Evolutionary conservation across 2,113 vertebrate genomes (phyloP), one percentile per base, ranked within the genome.

Genomic region (Gadus chalcogrammus): DNA sequence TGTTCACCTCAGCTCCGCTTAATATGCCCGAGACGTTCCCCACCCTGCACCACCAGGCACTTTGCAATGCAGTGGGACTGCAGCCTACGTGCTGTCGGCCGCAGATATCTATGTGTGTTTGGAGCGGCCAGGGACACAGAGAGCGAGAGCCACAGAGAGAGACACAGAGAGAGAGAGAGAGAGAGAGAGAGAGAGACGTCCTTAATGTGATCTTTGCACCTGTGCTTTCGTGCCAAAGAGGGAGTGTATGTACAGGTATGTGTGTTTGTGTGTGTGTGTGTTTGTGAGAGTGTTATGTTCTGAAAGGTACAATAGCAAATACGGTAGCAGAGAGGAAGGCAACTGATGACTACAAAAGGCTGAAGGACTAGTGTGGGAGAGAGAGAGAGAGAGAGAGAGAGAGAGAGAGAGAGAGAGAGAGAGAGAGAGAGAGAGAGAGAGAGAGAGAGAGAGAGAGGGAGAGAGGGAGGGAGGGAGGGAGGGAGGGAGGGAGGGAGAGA

Each of bases 21-120:
- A 90, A 88, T 88, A 88, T 79, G 82, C 83, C 70, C 75, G 87
- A 87, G 83, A 79, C 81, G 87, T 88, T 87, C 84, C 78, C 85
- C 66, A 79, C 83, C 74, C 78, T 82, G 84, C 69, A 1, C 79
- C 79, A 84, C 12, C 52, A 55, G 31, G 66, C 35, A 38, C 79
- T 80, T 80, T 64, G 74, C 69, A 61, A 74, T 80, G 75, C 83
- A 77, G 67, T 68, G 77, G 68, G 75, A 84, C 78, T 69, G 52
- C 31, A 31, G 31, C 31, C 31, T 6, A 31, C 31, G 31, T 31
- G 31, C 5, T 31, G 31, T 31, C 5, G 31, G 31, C 4, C 38
- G 64, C 72, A 31, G 9, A 31, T 62, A 27, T 28, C 20, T 58
- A 61, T 16, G 28, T 72, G 31, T 31, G 31, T 31, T 31, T 31